Evolutionary conservation across 1,140 invertebrate genomes (phyloP).

Genomic region (Triops cancriformis): DNA sequence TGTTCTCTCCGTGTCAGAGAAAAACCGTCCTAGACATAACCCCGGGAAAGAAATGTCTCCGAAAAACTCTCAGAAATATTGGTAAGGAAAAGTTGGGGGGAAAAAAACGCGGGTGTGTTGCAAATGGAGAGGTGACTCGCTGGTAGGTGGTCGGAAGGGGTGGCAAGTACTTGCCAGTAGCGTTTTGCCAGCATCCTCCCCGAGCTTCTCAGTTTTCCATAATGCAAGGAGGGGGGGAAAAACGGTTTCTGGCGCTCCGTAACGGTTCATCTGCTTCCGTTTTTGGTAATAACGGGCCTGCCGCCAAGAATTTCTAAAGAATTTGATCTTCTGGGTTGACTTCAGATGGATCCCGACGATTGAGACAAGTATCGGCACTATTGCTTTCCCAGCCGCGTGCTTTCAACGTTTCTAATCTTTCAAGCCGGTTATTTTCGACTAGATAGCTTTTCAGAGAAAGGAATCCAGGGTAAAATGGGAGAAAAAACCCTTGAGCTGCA

Average conservation of each 20-base stretch:
- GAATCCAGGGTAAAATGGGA: neutral
- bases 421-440: neutral
- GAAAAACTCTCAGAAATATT: neutral
- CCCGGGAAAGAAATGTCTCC: neutral
- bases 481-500: neutral
- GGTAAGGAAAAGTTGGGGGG: neutral
- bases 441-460: neutral
- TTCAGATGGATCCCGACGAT: neutral
- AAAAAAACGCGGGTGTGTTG: neutral
- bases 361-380: neutral
- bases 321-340: neutral
- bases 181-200: neutral
- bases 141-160: neutral
- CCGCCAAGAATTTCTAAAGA: neutral
- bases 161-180: neutral
- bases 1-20: neutral
- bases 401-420: neutral
- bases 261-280: conserved; percentile 8
- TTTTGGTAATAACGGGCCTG: neutral
- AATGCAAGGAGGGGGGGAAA: neutral
- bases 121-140: neutral
- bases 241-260: neutral
- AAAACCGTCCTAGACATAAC: neutral
- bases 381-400: neutral
- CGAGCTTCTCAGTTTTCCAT: neutral